A percentile compares a stretch with the other conserved stretches of the same genome.
Conservation (phyloP, 1,140 invertebrate genomes). For the Batillaria attramentaria region DNA sequence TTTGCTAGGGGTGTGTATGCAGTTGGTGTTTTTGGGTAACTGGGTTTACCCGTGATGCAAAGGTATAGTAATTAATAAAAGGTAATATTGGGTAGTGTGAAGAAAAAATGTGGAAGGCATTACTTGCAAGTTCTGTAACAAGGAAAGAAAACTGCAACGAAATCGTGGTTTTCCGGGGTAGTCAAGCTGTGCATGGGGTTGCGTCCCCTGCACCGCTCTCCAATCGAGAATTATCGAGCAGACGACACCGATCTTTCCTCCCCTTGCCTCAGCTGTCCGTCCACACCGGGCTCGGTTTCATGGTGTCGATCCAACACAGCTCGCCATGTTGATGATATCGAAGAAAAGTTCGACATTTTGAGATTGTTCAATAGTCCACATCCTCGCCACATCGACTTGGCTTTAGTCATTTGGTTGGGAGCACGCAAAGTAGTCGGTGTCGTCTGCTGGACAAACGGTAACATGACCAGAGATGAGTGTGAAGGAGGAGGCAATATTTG, state of each 20-base stretch:
- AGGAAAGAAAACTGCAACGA: no score
- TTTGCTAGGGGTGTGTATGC: no score
- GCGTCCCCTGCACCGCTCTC: slow-evolving; percentile 11
- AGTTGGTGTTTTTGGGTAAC: no score
- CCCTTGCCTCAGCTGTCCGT: slow-evolving; percentile 27
- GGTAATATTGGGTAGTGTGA: no score
- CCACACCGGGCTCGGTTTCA: slow-evolving; percentile 29
- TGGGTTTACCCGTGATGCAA: no score
- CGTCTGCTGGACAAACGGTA: slow-evolving; percentile 19
- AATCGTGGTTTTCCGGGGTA: no score
- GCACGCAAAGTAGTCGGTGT: slow-evolving; percentile 28
- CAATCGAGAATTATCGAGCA: slow-evolving; percentile 21
- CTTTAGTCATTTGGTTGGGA: slow-evolving; percentile 8
- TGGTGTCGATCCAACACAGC: slow-evolving; percentile 23
- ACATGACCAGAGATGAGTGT: slow-evolving; percentile 6
- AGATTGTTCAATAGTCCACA: slow-evolving; percentile 32
- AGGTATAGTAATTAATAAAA: no score
- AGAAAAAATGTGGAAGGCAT: no score
- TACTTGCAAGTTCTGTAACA: no score
- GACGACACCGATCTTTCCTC: slow-evolving; percentile 22
- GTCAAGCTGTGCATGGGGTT: no score
- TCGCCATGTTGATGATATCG: slow-evolving; percentile 35
- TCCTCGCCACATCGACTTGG: slow-evolving; percentile 22
- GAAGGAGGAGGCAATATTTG: slow-evolving; percentile 17
- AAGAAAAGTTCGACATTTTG: slow-evolving; percentile 36